These are phyloP conservation scores for Salarias fasciatus DNA, from an alignment of 2,797 vertebrate species.

Conservation along the genomic window DNA sequence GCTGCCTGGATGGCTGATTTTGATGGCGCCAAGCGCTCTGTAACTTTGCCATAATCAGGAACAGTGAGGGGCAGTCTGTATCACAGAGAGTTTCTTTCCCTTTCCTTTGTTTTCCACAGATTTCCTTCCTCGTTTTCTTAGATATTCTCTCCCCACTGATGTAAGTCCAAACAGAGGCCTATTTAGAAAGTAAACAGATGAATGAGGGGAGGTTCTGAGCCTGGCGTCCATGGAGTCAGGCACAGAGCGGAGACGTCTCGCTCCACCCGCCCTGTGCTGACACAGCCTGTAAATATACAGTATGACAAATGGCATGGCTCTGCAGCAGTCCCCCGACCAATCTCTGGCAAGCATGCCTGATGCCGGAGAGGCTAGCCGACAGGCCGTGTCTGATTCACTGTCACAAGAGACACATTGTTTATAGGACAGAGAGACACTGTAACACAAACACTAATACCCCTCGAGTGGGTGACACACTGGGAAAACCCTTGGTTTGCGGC, in stretches of 20 bases:
- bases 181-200: constrained; percentile 88
- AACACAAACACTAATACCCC: constrained; percentile 76
- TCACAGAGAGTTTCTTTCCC: constrained; percentile 86
- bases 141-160: constrained; percentile 87
- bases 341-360: constrained; percentile 69
- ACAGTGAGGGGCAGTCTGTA: constrained; percentile 82
- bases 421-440: constrained; percentile 76
- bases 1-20: constrained; percentile 81
- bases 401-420: constrained; percentile 80
- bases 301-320: constrained; percentile 80
- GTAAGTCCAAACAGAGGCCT: constrained; percentile 87
- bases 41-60: constrained; percentile 83
- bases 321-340: constrained; percentile 68
- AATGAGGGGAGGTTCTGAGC: constrained; percentile 80
- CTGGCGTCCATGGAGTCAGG: constrained; percentile 72
- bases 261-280: constrained; percentile 72
- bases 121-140: constrained; percentile 90
- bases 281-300: constrained; percentile 81
- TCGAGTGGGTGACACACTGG: constrained; percentile 73
- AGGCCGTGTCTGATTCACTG: constrained; percentile 72
- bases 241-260: constrained; percentile 72
- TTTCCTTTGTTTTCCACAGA: constrained; percentile 87
- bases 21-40: constrained; percentile 84
- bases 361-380: constrained; percentile 71
- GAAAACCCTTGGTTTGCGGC: constrained; percentile 72